These are phyloP conservation scores for Tenthredo amoena DNA, from an alignment of 2,888 invertebrate species.

Conservation along the genomic window DNA sequence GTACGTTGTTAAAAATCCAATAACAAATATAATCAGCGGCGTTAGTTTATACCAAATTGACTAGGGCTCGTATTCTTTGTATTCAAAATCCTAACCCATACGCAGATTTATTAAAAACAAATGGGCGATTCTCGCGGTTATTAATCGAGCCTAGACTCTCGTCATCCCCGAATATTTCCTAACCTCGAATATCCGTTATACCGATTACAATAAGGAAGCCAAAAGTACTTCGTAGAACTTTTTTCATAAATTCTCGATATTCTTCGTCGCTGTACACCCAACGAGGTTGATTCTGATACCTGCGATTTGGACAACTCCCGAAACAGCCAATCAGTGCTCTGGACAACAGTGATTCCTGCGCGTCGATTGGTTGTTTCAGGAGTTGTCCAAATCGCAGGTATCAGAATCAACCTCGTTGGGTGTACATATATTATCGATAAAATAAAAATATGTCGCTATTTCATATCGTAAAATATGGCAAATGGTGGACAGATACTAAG, in stretches of 20 bases:
- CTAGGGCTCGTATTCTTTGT: not conserved
- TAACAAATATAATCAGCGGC: not conserved
- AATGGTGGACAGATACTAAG: conserved; percentile 24
- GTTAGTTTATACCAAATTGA: not conserved
- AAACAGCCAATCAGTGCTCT: no score
- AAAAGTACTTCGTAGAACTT: no score
- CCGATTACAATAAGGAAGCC: no score
- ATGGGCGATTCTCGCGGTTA: not conserved
- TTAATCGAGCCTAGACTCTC: not conserved
- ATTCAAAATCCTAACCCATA: not conserved
- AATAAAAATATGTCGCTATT: not conserved
- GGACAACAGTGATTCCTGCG: no score
- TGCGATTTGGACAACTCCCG: no score
- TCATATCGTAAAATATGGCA: conserved; percentile 44
- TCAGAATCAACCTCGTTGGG: no score
- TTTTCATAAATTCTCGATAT: no score
- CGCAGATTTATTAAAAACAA: not conserved
- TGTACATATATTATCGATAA: not conserved
- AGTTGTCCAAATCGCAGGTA: no score
- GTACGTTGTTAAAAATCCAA: not conserved
- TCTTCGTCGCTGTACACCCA: no score
- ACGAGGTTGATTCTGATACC: no score
- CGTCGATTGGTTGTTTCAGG: no score
- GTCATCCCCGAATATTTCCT: not conserved
- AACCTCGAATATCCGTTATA: not conserved